Conservation (phyloP, 2,797 vertebrate genomes). For the Gastrophryne carolinensis region DNA sequence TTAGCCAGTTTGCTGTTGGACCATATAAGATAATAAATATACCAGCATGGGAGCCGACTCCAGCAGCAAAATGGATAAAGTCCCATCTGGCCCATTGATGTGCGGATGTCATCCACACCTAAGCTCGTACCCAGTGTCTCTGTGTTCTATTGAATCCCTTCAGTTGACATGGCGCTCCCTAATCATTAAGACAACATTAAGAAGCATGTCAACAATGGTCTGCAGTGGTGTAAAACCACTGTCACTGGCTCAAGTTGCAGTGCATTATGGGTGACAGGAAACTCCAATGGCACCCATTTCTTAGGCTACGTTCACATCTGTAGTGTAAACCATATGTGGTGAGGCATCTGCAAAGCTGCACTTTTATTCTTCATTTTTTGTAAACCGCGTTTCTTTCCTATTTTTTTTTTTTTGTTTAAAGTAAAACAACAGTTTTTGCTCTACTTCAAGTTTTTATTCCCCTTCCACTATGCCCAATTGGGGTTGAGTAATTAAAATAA, state of each 20-base stretch:
- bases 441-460: too few relatives aligned
- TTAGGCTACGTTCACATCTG: too few relatives aligned
- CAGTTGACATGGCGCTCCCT: background rate
- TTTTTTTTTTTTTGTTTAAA: too few relatives aligned
- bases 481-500: too few relatives aligned
- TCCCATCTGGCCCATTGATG: background rate
- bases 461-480: too few relatives aligned
- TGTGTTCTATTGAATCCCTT: background rate
- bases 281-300: background rate
- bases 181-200: background rate
- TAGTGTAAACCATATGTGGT: too few relatives aligned
- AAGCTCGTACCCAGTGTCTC: background rate
- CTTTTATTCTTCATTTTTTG: too few relatives aligned
- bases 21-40: background rate
- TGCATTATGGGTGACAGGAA: constrained; percentile 26
- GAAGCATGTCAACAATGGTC: constrained; percentile 6
- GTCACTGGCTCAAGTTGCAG: constrained; percentile 39
- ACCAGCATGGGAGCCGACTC: background rate
- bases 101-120: background rate
- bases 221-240: constrained; percentile 14
- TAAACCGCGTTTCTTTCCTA: too few relatives aligned
- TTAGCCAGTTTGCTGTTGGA: constrained; percentile 10
- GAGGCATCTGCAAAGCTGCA: too few relatives aligned
- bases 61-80: background rate
- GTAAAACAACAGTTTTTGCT: too few relatives aligned